phyloP scores from a whole-genome alignment of 2,888 invertebrate species.

The Neoascia interrupta region DNA sequence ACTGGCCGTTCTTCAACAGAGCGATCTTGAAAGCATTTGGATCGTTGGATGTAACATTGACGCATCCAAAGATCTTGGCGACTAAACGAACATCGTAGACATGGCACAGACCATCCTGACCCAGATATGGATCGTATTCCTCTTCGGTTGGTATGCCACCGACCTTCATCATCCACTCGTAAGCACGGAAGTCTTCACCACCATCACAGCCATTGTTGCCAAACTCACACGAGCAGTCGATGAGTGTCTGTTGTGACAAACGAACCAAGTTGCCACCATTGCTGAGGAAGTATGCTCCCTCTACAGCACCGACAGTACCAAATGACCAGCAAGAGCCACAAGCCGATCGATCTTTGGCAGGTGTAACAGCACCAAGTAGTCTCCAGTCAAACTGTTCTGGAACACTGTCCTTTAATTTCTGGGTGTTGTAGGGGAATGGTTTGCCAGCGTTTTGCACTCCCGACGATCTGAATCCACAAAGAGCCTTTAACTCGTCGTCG shows the following conservation, averaged over 20 bases:
- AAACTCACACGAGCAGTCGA: constrained; percentile 98
- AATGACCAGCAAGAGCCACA: constrained; percentile 99
- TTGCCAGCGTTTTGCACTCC: constrained; percentile 86
- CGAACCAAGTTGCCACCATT: constrained; percentile 89
- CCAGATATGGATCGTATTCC: constrained; percentile 94
- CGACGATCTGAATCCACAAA: constrained; percentile 85
- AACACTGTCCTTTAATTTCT: constrained; percentile 81
- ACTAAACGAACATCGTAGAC: constrained; percentile 85
- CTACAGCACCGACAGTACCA: constrained; percentile 95
- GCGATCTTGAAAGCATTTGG: constrained; percentile 84
- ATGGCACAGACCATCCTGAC: constrained; percentile 95
- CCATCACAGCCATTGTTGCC: constrained; percentile 99
- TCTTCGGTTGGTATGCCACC: constrained; percentile 94
- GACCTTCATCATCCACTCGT: constrained; percentile 94
- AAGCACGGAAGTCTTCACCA: constrained; percentile 96
- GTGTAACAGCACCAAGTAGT: constrained; percentile 94
- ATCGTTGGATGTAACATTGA: constrained; percentile 91
- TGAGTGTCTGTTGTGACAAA: constrained; percentile 94
- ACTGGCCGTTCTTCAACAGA: constrained; percentile 92
- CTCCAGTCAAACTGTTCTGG: constrained; percentile 95
- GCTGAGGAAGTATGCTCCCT: constrained; percentile 93
- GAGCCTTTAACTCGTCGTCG: constrained; percentile 87
- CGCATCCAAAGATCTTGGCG: constrained; percentile 90
- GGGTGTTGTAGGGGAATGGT: constrained; percentile 87
- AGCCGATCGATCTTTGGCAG: constrained; percentile 97